These are phyloP conservation scores for Callipepla squamata DNA, from an alignment of 2,113 vertebrate genomes.

Conservation along the genomic window DNA sequence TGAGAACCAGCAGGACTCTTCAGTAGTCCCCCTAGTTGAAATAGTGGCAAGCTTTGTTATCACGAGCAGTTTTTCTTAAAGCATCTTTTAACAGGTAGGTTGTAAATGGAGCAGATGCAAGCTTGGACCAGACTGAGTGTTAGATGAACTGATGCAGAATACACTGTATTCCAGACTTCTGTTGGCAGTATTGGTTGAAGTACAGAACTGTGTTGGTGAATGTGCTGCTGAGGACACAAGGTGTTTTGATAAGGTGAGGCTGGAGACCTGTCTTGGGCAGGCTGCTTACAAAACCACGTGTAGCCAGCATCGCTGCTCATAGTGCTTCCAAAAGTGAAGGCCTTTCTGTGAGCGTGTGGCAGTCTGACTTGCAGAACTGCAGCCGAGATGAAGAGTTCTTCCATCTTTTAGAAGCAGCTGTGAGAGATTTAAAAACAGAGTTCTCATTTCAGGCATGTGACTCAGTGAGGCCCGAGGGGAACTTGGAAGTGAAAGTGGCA, in stretches of 20 bases:
- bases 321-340: neutral
- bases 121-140: neutral
- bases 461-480: neutral
- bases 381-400: neutral
- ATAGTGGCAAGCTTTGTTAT: neutral
- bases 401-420: neutral
- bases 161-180: neutral
- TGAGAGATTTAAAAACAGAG: neutral
- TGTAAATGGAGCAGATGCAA: neutral
- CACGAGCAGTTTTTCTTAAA: neutral
- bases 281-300: neutral
- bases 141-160: neutral
- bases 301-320: neutral
- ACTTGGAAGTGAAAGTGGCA: conserved; percentile 27
- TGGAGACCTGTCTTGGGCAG: neutral
- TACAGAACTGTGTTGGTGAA: neutral
- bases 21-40: neutral
- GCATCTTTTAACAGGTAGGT: neutral
- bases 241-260: neutral
- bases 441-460: conserved; percentile 7
- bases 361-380: neutral
- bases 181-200: neutral
- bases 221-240: neutral
- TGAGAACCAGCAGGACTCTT: neutral
- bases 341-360: neutral